Evolutionary conservation across 2,113 vertebrate species (phyloP).

Genomic region (Tetraodon nigroviridis): DNA sequence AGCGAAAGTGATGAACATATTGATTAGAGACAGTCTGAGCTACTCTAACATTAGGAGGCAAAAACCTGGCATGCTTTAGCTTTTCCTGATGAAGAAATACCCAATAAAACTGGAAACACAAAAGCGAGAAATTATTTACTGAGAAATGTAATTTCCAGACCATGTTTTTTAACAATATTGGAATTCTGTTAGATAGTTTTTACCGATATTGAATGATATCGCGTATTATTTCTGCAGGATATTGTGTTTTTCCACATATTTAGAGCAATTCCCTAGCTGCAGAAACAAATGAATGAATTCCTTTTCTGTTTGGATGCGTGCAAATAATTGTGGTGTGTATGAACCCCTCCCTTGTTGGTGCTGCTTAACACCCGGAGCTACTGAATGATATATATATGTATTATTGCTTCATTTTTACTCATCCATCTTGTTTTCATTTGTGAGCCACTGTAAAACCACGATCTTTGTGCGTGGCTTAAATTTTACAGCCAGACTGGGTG

Average conservation of each 20-base stretch:
- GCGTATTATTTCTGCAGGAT: slow-evolving; percentile 8
- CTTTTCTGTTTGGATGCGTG: slow-evolving; percentile 14
- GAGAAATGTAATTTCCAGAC: slow-evolving; percentile 33
- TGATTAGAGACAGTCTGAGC: slow-evolving; percentile 57
- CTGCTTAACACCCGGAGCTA: slow-evolving; percentile 26
- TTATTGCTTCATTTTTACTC: slow-evolving; percentile 31
- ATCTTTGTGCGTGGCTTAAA: not conserved
- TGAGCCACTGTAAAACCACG: slow-evolving; percentile 14
- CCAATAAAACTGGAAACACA: not conserved
- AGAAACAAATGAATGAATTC: slow-evolving; percentile 11
- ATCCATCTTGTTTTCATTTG: slow-evolving; percentile 32
- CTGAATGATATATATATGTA: slow-evolving; percentile 33
- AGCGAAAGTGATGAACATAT: slow-evolving; percentile 47
- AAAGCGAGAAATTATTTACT: slow-evolving; percentile 13
- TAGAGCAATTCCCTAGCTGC: slow-evolving; percentile 9
- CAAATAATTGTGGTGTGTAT: slow-evolving; percentile 12
- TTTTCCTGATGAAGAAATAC: not conserved
- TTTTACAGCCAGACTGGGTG: slow-evolving; percentile 19
- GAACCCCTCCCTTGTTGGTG: not conserved
- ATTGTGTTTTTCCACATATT: slow-evolving; percentile 17
- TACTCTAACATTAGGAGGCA: slow-evolving; percentile 38
- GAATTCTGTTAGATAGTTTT: slow-evolving; percentile 34
- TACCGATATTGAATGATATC: slow-evolving; percentile 3
- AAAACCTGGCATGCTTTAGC: not conserved
- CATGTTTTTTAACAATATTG: slow-evolving; percentile 31